Evolutionary conservation across 2,113 vertebrate species (phyloP), one percentile per base, ranked within the genome.

Genomic region (Rana temporaria): DNA sequence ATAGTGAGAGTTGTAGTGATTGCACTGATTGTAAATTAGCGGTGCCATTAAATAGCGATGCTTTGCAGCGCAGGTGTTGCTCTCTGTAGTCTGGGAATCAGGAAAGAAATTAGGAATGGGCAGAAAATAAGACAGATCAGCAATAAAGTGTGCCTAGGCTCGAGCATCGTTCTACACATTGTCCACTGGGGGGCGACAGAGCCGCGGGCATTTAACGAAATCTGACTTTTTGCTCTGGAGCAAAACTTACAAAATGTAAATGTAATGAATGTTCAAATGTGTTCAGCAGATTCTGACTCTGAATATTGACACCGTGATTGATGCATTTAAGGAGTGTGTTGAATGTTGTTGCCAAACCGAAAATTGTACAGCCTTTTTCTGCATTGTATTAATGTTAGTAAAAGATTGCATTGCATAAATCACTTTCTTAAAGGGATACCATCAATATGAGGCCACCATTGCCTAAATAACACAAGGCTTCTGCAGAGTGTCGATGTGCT

Each of bases 111-210:
- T 15, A 34, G 56, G 30, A 48, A 8, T 20, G 52, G n/a, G 22
- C 56, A 17, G 8, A 22, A 34, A 0, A 62, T 3, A 22, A 42
- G 8, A 63, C 4, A 63, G 7, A 63, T 9, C 42, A 48, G 42
- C 42, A 48, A 48, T 48, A 2, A 12, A 1, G 2, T 48, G 42
- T 14, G 42, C 42, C 26, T 3, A 48, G 42, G 42, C 42, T 6
- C 12, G 9, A 48, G 42, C 42, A 1, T 48, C 9, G 42, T 48
- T 48, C 42, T 12, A 48, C 19, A 20, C 68, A 24, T 11, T 62
- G 38, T 20, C 76, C 81, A 83, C 71, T 68, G 74, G 81, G 68
- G 81, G 81, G 81, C 63, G 16, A 30, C 18, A 68, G 48, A 82
- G 71, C 56, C 66, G 65, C 70, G 60, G 56, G 48, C 77, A 79